Evolutionary conservation across 2,113 vertebrate species (phyloP).

Genomic region (Budorcas taxicolor): DNA sequence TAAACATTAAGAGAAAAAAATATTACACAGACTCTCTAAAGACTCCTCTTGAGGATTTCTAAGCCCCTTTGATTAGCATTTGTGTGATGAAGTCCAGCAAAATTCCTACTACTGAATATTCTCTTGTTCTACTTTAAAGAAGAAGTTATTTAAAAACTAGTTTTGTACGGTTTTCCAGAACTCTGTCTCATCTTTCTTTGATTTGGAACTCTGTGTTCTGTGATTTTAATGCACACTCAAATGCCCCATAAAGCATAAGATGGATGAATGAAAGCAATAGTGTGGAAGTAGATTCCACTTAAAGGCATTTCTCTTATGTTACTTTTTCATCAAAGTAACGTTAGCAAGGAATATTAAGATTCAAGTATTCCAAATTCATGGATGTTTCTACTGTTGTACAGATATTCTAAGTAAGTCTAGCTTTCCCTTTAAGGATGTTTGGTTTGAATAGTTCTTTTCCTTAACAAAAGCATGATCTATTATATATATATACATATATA

Average conservation of each 20-base stretch:
- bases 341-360: constrained; percentile 15
- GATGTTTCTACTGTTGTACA: neutral
- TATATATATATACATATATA: neutral
- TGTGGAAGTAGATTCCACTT: neutral
- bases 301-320: constrained; percentile 23
- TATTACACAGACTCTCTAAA: neutral
- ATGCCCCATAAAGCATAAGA: constrained; percentile 3
- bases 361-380: neutral
- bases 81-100: constrained; percentile 11
- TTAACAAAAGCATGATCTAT: neutral
- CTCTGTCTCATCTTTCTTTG: constrained; percentile 36
- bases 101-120: neutral
- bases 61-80: constrained; percentile 38
- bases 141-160: constrained; percentile 25
- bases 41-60: neutral
- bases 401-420: neutral
- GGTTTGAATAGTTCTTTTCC: neutral
- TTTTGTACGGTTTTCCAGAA: constrained; percentile 20
- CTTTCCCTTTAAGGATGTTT: neutral
- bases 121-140: constrained; percentile 38
- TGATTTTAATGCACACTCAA: constrained; percentile 38
- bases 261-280: constrained; percentile 33
- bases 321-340: constrained; percentile 24
- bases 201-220: constrained; percentile 45
- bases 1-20: constrained; percentile 19